Base-by-base conservation (phyloP, 2,113 vertebrate species). In the Labrus mixtus region DNA sequence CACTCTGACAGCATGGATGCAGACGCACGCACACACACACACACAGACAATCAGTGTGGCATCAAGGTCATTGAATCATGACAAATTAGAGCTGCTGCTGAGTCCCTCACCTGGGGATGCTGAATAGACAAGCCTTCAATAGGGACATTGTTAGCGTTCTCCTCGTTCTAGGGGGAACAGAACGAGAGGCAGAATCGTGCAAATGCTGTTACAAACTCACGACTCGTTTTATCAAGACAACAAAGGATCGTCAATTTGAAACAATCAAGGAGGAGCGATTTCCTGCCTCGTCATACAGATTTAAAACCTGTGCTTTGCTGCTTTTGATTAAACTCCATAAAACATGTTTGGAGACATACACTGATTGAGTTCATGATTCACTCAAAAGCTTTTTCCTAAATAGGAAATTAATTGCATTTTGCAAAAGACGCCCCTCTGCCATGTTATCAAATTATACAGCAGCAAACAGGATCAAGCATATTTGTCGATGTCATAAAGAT, bases 61-160 rank as follows among this genome's bases (percentile, higher is more conserved):
- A 82, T 78, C 84, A 84, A 89, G 84, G 90, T 90, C 89, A 85
- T 13, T 80, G 89, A 92, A 83, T 91, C 87, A 74, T 90, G 78
- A 91, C 83, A 90, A 92, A 94, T 92, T 82, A 80, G 80, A 51
- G 79, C 81, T 51, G 83, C 73, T 56, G 71, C 65, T 63, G 64
- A 73, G 63, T 69, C 74, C 62, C 93, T 94, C 90, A 96, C 93
- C 95, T 96, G 95, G 88, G 94, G 90, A 87, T 96, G 94, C 70
- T 96, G 95, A 90, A 92, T 81, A 82, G 95, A 96, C 69, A 97
- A 92, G 50, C 93, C 95, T 93, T 94, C 95, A 87, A 95, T 90
- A 65, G 94, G 92, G 65, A 96, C 83, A 80, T 64, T 94, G 92
- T 94, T 93, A 91, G 91, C 94, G 56, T 93, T 93, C 90, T 93